These are phyloP conservation scores for Xestia sexstrigata DNA, from an alignment of 2,888 invertebrate species.

Conservation along the genomic window DNA sequence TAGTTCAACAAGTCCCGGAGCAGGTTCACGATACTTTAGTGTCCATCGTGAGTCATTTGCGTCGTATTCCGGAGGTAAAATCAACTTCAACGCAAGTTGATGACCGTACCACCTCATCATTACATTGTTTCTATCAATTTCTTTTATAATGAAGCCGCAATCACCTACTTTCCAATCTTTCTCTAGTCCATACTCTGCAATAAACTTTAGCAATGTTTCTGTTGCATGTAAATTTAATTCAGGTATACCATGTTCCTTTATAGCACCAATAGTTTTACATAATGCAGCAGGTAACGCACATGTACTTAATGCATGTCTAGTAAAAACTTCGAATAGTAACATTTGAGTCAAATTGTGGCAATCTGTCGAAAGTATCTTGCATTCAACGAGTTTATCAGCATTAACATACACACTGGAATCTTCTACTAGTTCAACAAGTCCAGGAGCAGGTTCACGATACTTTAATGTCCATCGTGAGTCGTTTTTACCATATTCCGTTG, in stretches of 20 bases:
- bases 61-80: background rate
- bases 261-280: no score
- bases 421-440: conserved; percentile 20
- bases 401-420: conserved; percentile 8
- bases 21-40: conserved; percentile 4
- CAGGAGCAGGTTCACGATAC: conserved; percentile 1
- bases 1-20: conserved; percentile 18
- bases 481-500: conserved; percentile 4
- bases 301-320: background rate
- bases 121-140: background rate
- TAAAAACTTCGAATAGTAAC: conserved; percentile 3
- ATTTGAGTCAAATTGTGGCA: background rate
- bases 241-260: background rate
- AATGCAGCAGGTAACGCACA: background rate
- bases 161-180: background rate
- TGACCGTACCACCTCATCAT: background rate
- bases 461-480: conserved; percentile 26
- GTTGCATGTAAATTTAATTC: conserved; percentile 5
- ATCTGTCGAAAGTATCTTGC: background rate
- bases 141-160: background rate
- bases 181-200: background rate
- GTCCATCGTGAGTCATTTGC: conserved; percentile 30
- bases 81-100: background rate
- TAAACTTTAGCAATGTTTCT: background rate
- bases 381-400: conserved; percentile 4